phyloP scores from a whole-genome alignment of 2,888 invertebrate species.

The Globia sparganii region DNA sequence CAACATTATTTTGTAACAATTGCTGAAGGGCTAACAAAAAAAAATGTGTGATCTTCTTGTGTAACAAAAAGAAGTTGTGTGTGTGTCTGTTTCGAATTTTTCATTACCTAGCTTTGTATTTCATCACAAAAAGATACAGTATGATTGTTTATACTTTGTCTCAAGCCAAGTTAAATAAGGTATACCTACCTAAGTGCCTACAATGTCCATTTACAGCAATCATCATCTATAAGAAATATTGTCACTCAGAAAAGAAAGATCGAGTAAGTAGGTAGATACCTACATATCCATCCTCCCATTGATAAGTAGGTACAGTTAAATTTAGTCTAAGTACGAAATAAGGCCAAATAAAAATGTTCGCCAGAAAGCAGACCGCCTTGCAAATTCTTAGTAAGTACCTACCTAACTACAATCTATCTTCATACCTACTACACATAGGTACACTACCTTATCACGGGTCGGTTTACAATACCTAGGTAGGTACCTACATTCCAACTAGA shows the following conservation, averaged over 20 bases:
- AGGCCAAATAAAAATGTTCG: neutral
- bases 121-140: too few relatives aligned
- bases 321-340: conserved; percentile 12
- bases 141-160: too few relatives aligned
- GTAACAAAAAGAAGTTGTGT: too few relatives aligned
- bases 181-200: neutral
- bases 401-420: neutral
- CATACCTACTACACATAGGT: neutral
- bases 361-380: neutral
- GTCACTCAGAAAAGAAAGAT: neutral
- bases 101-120: too few relatives aligned
- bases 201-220: neutral
- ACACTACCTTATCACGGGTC: neutral
- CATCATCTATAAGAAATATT: neutral
- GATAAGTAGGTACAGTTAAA: conserved; percentile 7
- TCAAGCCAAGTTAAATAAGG: too few relatives aligned
- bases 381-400: conserved; percentile 1
- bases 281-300: neutral
- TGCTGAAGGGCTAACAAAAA: too few relatives aligned
- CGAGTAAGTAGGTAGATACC: neutral
- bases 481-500: neutral
- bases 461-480: neutral
- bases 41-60: too few relatives aligned
- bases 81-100: too few relatives aligned
- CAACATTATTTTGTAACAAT: conserved; percentile 7